phyloP scores from a whole-genome alignment of 2,113 vertebrate genomes.

The Petrocephalus microphthalmus region DNA sequence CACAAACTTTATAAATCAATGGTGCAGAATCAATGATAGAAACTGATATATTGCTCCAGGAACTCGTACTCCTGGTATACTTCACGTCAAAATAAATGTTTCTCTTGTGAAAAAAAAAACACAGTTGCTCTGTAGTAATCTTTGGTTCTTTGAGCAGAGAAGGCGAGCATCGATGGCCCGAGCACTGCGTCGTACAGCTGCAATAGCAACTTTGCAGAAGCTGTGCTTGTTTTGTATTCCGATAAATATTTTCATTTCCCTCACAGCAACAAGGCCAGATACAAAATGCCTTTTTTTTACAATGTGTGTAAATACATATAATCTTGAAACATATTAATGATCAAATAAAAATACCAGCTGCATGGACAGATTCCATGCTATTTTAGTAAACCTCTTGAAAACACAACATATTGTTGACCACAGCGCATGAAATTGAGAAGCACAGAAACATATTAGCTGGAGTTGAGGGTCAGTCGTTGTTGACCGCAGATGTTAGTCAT shows the following conservation, averaged over 20 bases:
- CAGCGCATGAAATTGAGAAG: background rate
- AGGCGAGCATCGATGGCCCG: background rate
- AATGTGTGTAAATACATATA: background rate
- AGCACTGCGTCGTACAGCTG: background rate
- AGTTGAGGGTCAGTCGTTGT: background rate
- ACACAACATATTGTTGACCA: background rate
- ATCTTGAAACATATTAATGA: background rate
- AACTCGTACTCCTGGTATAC: background rate
- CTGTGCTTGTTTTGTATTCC: background rate
- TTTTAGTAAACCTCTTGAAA: background rate
- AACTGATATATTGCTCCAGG: background rate
- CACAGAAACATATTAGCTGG: background rate
- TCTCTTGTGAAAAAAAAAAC: background rate
- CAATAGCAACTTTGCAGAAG: background rate
- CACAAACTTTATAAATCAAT: background rate
- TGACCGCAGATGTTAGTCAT: background rate
- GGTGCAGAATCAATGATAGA: background rate
- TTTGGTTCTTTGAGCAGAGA: slow-evolving; percentile 15
- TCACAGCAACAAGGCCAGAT: background rate
- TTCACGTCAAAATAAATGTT: background rate
- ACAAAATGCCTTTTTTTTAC: background rate
- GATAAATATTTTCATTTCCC: background rate
- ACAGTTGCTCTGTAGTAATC: background rate
- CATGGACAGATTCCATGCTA: background rate
- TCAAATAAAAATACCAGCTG: background rate